phyloP scores from a whole-genome alignment of 2,113 vertebrate genomes.

The Neolamprologus ventralis region DNA sequence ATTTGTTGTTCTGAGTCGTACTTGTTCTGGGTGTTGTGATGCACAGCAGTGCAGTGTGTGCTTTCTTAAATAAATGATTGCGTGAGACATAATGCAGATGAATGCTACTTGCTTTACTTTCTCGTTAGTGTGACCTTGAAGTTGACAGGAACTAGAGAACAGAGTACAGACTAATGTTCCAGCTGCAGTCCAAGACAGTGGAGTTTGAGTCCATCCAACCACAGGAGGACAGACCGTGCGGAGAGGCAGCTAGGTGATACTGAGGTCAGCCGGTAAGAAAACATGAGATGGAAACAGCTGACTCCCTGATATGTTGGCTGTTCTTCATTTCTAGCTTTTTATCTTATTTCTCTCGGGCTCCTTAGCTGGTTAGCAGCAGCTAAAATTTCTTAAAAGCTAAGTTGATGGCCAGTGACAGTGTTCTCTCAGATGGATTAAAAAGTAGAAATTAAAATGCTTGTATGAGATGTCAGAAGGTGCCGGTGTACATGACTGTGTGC shows the following conservation, averaged over 20 bases:
- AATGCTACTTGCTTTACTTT: neutral
- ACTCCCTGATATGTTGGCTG: neutral
- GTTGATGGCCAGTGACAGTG: neutral
- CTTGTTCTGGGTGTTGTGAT: neutral
- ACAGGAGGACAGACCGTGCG: neutral
- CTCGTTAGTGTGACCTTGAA: neutral
- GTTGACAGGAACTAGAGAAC: neutral
- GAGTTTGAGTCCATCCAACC: neutral
- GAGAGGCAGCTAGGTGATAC: neutral
- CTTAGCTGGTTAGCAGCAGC: neutral
- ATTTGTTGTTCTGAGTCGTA: neutral
- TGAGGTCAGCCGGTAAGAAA: neutral
- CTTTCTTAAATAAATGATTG: neutral
- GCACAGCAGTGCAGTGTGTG: neutral
- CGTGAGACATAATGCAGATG: neutral
- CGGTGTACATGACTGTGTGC: neutral
- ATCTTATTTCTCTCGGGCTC: neutral
- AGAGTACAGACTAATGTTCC: neutral
- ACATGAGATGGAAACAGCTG: neutral
- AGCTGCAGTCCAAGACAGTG: neutral
- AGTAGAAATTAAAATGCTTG: neutral
- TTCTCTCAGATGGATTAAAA: neutral
- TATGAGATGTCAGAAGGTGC: neutral
- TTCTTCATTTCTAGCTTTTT: neutral
- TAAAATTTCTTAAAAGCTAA: neutral